Percentiles rank a stretch among this genome's conserved stretches.
Conservation (phyloP, 2,888 invertebrate genomes). For the Leistus spinibarbis region DNA sequence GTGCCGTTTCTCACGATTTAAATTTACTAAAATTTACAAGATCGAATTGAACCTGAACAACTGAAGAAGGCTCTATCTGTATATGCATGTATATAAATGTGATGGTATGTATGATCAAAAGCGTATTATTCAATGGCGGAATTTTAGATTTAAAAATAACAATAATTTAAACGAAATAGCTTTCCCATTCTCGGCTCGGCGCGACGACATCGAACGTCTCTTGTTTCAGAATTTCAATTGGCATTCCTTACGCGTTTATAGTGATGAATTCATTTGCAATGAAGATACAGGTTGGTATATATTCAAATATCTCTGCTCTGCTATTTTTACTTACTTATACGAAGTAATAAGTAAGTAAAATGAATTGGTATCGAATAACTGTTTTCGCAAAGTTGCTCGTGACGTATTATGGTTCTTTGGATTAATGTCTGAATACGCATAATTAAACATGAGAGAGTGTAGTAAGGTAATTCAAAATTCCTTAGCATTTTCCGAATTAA, state of each 20-base stretch:
- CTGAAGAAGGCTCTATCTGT: not conserved
- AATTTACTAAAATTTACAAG: constrained; percentile 32
- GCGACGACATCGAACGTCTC: not conserved
- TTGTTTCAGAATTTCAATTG: not conserved
- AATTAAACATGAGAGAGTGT: too few relatives aligned
- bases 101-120: constrained; percentile 23
- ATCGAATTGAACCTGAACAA: constrained; percentile 17
- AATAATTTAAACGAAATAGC: constrained; percentile 34
- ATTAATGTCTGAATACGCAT: too few relatives aligned
- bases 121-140: constrained; percentile 32
- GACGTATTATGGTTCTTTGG: too few relatives aligned
- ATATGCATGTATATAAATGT: not conserved
- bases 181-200: not conserved
- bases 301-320: too few relatives aligned
- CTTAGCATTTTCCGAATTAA: constrained; percentile 38
- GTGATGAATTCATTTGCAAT: not conserved
- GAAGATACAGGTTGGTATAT: not conserved
- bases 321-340: too few relatives aligned
- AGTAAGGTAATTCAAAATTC: constrained; percentile 23
- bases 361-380: too few relatives aligned
- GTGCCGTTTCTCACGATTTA: constrained; percentile 25
- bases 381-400: too few relatives aligned
- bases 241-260: not conserved
- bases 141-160: constrained; percentile 36
- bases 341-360: too few relatives aligned